A percentile compares a stretch with the other conserved stretches of the same genome.
phyloP scores from a whole-genome alignment of 2,113 vertebrate species.

The Zosterops hypoxanthus region DNA sequence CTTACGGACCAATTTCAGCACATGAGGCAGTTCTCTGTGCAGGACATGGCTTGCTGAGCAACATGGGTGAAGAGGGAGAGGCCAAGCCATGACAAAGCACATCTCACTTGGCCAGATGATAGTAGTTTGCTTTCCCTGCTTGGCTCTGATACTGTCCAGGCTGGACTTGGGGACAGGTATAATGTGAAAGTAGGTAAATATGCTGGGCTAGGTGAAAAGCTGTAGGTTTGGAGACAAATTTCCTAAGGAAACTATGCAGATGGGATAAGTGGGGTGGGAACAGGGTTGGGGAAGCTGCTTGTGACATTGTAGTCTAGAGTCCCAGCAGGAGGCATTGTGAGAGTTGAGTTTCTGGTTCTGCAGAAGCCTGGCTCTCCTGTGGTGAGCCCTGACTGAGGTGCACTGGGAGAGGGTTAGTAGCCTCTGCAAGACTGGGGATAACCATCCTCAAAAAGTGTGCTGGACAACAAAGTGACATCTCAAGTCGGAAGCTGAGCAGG shows the following conservation, averaged over 20 bases:
- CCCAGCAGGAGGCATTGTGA: not conserved
- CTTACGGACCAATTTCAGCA: not conserved
- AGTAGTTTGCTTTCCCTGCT: not conserved
- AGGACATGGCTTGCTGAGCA: not conserved
- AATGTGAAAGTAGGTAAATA: not conserved
- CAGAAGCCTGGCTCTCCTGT: not conserved
- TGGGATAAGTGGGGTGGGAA: not conserved
- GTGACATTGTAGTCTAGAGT: not conserved
- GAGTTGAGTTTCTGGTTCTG: constrained; percentile 4
- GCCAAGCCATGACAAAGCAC: not conserved
- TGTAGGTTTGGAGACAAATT: not conserved
- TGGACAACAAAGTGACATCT: not conserved
- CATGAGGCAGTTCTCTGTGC: not conserved
- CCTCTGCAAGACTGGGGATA: not conserved
- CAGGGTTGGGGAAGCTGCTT: not conserved
- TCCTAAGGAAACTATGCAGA: not conserved
- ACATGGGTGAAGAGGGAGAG: not conserved
- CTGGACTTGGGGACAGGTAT: not conserved
- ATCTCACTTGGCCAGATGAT: not conserved
- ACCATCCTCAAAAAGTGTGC: not conserved
- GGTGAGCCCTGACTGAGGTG: not conserved
- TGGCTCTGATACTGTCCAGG: not conserved
- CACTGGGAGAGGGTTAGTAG: not conserved
- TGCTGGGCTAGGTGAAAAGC: not conserved
- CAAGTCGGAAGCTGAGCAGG: not conserved